Base-by-base conservation (phyloP, 1,140 invertebrate genomes). In the Gryon sp. region DNA sequence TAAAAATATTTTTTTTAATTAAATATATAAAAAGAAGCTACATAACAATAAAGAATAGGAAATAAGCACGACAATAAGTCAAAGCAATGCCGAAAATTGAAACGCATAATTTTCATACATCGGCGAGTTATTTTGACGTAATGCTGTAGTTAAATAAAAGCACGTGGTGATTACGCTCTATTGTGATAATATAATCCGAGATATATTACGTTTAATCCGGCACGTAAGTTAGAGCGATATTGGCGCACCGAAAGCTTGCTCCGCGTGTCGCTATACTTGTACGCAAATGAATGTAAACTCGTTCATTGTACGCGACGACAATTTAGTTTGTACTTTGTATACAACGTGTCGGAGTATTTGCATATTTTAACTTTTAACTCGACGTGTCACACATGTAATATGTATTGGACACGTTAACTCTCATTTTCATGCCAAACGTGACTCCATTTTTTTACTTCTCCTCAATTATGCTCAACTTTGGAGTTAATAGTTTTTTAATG, bases 311-410 rank as follows among this genome's bases (percentile, higher is more conserved):
- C 59, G 73, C 57, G 57, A 52, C 50, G 73, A 62, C 63, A 69
- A 76, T 76, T 70, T 57, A 57, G 59, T 76, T 76, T 70, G 65
- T 65, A 65, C 59, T 70, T 76, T 76, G 59, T 70, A 38, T 76
- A 76, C 65, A 53, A 57, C 73, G 57, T 63, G 63, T 69, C 43
- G 73, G n/a, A 69, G 55, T 55, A 41, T 69, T 50, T 34, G 73
- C 73, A 76, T 76, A 76, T 76, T 76, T 76, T 76, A 76, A 76
- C 62, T 76, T 76, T 76, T 68, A 62, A 68, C 57, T 76, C 57
- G 20, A 48, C 32, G 20, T 19, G 63, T 65, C 52, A 52, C 59
- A 53, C 52, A 15, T 43, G 57, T 50, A 50, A 76, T 48, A 34
- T 50, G 52, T 50, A 40, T 41, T 59, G 36, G 28, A 50, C 59